phyloP scores from a whole-genome alignment of 2,113 vertebrate species.

The Catagonus wagneri region DNA sequence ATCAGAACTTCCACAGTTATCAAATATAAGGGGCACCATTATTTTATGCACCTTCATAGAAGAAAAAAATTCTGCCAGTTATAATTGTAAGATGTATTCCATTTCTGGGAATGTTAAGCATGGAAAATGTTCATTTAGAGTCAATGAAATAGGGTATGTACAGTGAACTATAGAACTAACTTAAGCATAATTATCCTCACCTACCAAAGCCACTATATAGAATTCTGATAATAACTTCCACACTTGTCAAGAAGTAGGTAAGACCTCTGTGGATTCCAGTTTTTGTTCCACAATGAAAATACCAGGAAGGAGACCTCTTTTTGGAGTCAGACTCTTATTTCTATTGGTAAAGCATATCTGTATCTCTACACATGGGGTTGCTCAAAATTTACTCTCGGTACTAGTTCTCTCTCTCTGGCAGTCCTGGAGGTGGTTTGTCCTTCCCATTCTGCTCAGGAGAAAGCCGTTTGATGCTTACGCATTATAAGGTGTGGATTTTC shows the following conservation, averaged over 20 bases:
- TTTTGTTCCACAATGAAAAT: background rate
- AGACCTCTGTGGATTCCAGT: background rate
- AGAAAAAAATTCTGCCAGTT: background rate
- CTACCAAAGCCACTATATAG: background rate
- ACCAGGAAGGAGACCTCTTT: background rate
- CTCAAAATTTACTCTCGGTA: background rate
- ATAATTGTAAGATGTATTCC: background rate
- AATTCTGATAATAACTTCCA: background rate
- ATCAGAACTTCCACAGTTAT: background rate
- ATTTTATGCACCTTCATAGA: background rate
- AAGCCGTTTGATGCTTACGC: rapidly evolving
- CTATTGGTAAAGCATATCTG: background rate
- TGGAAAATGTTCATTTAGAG: background rate
- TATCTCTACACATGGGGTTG: background rate
- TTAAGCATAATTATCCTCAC: background rate
- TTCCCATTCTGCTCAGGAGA: background rate
- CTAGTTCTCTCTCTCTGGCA: background rate
- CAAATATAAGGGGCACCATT: background rate
- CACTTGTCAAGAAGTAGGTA: background rate
- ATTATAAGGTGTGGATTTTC: background rate
- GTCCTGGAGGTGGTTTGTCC: background rate
- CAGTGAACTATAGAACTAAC: background rate
- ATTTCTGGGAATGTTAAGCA: background rate
- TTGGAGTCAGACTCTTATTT: background rate
- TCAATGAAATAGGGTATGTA: background rate